Base-by-base conservation (phyloP, 2,113 vertebrate genomes). In the Chionomys nivalis region DNA sequence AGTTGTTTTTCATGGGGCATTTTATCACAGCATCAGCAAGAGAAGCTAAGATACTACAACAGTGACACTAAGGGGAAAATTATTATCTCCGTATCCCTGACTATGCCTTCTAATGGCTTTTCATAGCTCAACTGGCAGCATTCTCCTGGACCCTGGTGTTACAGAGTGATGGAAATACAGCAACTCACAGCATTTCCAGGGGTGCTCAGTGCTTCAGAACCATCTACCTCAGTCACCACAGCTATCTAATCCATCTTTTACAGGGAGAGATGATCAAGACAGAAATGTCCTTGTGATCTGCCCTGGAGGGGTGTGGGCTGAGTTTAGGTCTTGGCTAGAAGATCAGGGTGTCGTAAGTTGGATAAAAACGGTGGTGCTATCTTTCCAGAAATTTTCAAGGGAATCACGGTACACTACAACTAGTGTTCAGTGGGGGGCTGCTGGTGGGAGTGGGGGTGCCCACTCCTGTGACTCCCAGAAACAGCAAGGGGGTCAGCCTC, bases 351-450 rank as follows among this genome's bases (percentile, higher is more conserved):
- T 26, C 12, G 19, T 19, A 2, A 61, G 5, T 19, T 13, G 12
- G 19, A 28, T 7, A 66, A 63, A 68, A 33, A 63, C 39, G 5
- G 4, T 5, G 8, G 52, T 7, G 39, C 5, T 21, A 33, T 7
- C 52, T 19, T 58, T 7, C 47, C 12, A n/a, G 76, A 81, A 8
- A 21, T 5, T 28, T 21, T 26, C 31, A 36, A 24, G 33, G 63
- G 24, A 63, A 52, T 5, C 58, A 17, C 0, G 21, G 21, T 0
- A 5, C 0, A 9, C 49, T 17, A 16, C 4, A 26, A 4, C 24
- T 2, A 16, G 39, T n/a, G 42, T 42, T 24, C 24, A 0, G 42
- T 0, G 26, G 63, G n/a, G 42, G 72, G 3, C 28, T 0, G 5
- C 68, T 11, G 7, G 47, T 1, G 13, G 23, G 52, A 26, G 36